These are phyloP conservation scores for Asobara japonica DNA, from an alignment of 1,140 invertebrate species.

Conservation along the genomic window DNA sequence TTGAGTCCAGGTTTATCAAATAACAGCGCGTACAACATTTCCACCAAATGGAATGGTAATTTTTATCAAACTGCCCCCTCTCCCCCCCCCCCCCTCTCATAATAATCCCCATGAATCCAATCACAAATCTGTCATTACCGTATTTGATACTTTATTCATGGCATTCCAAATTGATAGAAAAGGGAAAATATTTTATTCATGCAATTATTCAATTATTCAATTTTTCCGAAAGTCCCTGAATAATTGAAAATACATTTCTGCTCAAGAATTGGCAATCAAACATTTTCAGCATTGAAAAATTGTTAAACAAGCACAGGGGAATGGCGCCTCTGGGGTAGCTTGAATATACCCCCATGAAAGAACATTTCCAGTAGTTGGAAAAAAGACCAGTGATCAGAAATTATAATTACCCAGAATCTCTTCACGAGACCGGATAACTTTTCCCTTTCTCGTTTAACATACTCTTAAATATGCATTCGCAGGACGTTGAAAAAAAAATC, in stretches of 20 bases:
- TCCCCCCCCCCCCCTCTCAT: too few species aligned
- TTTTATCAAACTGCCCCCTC: too few species aligned
- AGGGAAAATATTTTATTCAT: not conserved
- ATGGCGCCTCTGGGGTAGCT: not conserved
- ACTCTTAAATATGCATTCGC: slow-evolving; percentile 7
- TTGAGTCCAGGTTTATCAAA: too few species aligned
- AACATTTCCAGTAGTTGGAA: not conserved
- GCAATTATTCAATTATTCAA: not conserved
- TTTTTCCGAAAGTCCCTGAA: not conserved
- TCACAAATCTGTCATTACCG: not conserved
- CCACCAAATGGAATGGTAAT: too few species aligned
- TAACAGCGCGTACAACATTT: too few species aligned
- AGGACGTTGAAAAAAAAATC: not conserved
- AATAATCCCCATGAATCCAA: not conserved
- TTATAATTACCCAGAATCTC: not conserved
- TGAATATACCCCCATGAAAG: not conserved
- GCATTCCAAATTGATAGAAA: not conserved
- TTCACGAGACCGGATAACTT: not conserved
- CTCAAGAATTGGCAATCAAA: not conserved
- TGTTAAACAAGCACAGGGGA: not conserved
- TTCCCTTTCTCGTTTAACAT: not conserved
- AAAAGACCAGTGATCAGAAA: not conserved
- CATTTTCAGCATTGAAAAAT: not conserved
- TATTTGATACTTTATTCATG: not conserved
- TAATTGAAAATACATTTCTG: not conserved